Evolutionary conservation across 2,113 vertebrate genomes (phyloP).

Genomic region (Myotis yumanensis): DNA sequence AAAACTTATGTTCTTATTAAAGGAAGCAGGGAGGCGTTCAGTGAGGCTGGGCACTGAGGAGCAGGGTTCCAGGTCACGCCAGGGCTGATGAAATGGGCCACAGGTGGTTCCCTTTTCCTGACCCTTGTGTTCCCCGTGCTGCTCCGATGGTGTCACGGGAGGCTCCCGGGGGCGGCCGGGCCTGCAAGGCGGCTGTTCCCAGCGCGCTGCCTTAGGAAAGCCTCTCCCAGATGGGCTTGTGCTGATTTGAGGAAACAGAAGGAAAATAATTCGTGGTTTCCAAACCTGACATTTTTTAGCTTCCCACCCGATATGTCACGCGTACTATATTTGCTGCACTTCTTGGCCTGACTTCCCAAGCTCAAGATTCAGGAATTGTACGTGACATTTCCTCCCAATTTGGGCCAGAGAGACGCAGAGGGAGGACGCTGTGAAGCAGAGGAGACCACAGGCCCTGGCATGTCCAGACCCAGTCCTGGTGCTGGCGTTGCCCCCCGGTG

Average conservation of each 20-base stretch:
- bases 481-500: rapidly evolving
- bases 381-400: constrained; percentile 68
- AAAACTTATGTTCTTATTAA: not conserved
- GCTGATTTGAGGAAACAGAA: constrained; percentile 75
- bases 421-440: not conserved
- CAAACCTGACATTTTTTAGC: constrained; percentile 77
- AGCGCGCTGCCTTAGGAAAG: constrained; percentile 57
- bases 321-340: constrained; percentile 75
- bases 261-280: constrained; percentile 78
- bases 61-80: not conserved
- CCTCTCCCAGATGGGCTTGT: constrained; percentile 68
- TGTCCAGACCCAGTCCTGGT: not conserved
- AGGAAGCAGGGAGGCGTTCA: not conserved
- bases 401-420: not conserved
- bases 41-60: not conserved
- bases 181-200: constrained; percentile 24
- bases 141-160: not conserved
- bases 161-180: not conserved
- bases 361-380: constrained; percentile 59
- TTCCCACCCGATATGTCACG: constrained; percentile 77
- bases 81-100: not conserved
- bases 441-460: not conserved
- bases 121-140: not conserved
- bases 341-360: constrained; percentile 73
- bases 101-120: not conserved